These are phyloP conservation scores for Proctacanthus coquilletti DNA, from an alignment of 1,140 invertebrate genomes.

Conservation along the genomic window DNA sequence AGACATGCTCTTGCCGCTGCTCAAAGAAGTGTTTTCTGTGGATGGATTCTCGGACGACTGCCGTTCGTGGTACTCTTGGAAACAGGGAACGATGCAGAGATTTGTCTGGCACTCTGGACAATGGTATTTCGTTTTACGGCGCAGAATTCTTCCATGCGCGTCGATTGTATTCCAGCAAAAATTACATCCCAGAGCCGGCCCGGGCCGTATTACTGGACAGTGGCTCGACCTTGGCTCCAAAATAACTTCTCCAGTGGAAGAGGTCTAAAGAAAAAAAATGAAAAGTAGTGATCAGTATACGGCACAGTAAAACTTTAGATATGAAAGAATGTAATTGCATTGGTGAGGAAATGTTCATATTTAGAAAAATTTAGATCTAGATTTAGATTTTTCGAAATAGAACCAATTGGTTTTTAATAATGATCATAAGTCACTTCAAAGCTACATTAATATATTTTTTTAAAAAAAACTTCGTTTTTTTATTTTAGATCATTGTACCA, in stretches of 20 bases:
- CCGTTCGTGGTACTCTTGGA: constrained; percentile 61
- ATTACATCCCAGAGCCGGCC: constrained; percentile 68
- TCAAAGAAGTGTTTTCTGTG: constrained; percentile 6
- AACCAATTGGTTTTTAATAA: too few relatives aligned
- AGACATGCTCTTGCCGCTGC: not conserved
- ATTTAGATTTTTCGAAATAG: too few relatives aligned
- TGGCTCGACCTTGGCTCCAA: constrained; percentile 40
- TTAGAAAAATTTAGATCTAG: too few relatives aligned
- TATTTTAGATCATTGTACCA: too few relatives aligned
- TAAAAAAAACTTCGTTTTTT: too few relatives aligned
- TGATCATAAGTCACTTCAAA: too few relatives aligned
- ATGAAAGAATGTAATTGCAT: too few relatives aligned
- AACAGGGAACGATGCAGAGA: constrained; percentile 72
- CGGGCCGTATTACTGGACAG: constrained; percentile 60
- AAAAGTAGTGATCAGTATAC: not conserved
- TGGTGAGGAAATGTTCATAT: too few relatives aligned
- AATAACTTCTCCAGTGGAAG: constrained; percentile 25
- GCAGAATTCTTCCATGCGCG: constrained; percentile 55
- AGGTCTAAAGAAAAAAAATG: constrained; percentile 13
- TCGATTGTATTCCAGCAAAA: constrained; percentile 81
- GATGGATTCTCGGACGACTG: constrained; percentile 22
- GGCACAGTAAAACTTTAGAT: too few relatives aligned
- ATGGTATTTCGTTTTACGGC: constrained; percentile 74
- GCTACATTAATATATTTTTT: too few relatives aligned
- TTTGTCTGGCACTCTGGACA: constrained; percentile 76